phyloP scores from a whole-genome alignment of 2,113 vertebrate species.

The Cyphomyrus discorhynchus region DNA sequence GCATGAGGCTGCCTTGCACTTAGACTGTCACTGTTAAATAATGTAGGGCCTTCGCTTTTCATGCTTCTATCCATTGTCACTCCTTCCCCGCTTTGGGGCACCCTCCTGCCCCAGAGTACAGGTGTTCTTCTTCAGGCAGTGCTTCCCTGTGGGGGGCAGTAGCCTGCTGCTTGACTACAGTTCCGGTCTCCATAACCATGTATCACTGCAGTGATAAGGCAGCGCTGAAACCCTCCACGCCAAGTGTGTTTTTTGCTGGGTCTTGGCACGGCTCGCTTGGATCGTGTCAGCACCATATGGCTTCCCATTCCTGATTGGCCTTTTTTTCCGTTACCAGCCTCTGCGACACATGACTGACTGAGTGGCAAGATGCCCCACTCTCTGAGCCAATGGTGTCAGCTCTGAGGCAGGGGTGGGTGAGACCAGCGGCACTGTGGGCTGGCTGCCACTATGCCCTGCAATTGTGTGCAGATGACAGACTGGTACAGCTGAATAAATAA shows the following conservation, averaged over 20 bases:
- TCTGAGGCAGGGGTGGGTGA: background rate
- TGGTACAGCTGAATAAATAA: background rate
- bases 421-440: background rate
- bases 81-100: background rate
- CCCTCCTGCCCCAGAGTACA: background rate
- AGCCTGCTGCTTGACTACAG: background rate
- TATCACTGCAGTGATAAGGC: background rate
- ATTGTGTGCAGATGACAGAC: background rate
- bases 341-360: background rate
- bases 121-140: background rate
- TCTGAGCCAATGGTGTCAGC: background rate
- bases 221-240: background rate
- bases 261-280: background rate
- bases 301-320: background rate
- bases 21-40: background rate
- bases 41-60: background rate
- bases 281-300: background rate
- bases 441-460: background rate
- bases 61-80: background rate
- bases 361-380: background rate
- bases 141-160: background rate
- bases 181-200: background rate
- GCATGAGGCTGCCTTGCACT: background rate
- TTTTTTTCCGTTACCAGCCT: background rate
- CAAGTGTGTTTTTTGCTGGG: background rate